Conservation (phyloP, 2,113 vertebrate species). For the Pseudopipra pipra region DNA sequence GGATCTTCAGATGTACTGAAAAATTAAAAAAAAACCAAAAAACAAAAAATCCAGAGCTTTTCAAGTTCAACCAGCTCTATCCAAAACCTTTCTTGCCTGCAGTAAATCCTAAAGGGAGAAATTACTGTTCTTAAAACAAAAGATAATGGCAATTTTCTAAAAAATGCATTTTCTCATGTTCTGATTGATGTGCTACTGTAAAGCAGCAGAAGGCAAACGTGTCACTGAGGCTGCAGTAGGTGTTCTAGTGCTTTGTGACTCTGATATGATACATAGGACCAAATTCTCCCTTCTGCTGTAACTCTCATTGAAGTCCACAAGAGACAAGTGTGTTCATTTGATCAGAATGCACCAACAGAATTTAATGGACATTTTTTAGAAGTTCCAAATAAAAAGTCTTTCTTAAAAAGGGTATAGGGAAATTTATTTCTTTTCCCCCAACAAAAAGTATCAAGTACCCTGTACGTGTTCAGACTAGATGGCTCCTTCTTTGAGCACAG, state of each 20-base stretch:
- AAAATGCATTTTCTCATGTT: constrained; percentile 53
- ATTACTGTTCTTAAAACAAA: constrained; percentile 40
- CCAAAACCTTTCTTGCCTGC: constrained; percentile 1
- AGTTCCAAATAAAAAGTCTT: constrained; percentile 19
- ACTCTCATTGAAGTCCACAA: constrained; percentile 40
- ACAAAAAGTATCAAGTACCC: constrained; percentile 1
- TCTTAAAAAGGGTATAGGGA: background rate
- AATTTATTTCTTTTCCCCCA: background rate
- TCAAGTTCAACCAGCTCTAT: constrained; percentile 32
- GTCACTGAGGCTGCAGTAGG: constrained; percentile 45
- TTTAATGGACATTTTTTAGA: constrained; percentile 1
- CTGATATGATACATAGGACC: background rate
- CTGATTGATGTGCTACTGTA: constrained; percentile 54
- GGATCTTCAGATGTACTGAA: constrained; percentile 26
- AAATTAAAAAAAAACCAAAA: background rate
- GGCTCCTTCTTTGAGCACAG: background rate
- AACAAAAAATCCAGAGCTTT: constrained; percentile 17
- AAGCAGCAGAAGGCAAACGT: constrained; percentile 55
- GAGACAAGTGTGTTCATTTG: constrained; percentile 15
- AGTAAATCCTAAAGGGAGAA: constrained; percentile 35
- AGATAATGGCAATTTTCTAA: constrained; percentile 56
- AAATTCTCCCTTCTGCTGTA: constrained; percentile 46
- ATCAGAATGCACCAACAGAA: constrained; percentile 50
- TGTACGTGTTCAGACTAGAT: background rate
- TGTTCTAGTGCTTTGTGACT: constrained; percentile 35